A percentile compares a stretch with the other conserved stretches of the same genome.
Evolutionary conservation across 2,888 invertebrate genomes (phyloP).

Genomic region (Norana najaformis): DNA sequence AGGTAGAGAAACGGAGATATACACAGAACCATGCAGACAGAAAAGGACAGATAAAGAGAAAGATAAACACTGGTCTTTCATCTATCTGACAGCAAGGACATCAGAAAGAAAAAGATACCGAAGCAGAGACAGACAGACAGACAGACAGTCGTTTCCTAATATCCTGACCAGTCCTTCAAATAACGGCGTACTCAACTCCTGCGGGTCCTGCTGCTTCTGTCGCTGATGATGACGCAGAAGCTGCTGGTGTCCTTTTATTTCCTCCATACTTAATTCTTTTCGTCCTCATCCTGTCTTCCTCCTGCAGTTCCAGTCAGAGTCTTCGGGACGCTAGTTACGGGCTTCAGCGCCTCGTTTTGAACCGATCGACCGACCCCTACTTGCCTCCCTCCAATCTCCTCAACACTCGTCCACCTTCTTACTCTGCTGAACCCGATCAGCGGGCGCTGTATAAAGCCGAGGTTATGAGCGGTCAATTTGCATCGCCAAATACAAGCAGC

Average conservation of each 20-base stretch:
- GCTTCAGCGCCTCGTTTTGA: too few species aligned
- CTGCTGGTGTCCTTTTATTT: neutral
- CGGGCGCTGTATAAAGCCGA: neutral
- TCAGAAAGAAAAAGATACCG: too few species aligned
- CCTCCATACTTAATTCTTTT: neutral
- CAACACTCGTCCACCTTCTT: neutral
- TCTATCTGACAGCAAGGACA: too few species aligned
- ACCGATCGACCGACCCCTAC: too few species aligned
- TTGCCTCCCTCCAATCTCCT: neutral
- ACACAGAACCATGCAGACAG: neutral
- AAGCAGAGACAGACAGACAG: too few species aligned
- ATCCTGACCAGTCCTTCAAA: neutral
- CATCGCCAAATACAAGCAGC: neutral
- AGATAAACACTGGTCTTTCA: too few species aligned
- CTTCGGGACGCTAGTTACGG: too few species aligned
- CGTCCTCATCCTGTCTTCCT: too few species aligned
- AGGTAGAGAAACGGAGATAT: neutral
- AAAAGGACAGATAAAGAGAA: neutral
- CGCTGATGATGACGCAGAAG: neutral
- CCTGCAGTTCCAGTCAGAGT: too few species aligned
- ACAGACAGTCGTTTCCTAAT: neutral
- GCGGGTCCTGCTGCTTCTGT: neutral
- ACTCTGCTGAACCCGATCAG: neutral
- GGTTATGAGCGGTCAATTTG: slow-evolving; percentile 13
- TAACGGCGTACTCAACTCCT: neutral